A percentile compares a stretch with the other conserved stretches of the same genome.
phyloP scores from a whole-genome alignment of 2,797 vertebrate species.

The Betta splendens region DNA sequence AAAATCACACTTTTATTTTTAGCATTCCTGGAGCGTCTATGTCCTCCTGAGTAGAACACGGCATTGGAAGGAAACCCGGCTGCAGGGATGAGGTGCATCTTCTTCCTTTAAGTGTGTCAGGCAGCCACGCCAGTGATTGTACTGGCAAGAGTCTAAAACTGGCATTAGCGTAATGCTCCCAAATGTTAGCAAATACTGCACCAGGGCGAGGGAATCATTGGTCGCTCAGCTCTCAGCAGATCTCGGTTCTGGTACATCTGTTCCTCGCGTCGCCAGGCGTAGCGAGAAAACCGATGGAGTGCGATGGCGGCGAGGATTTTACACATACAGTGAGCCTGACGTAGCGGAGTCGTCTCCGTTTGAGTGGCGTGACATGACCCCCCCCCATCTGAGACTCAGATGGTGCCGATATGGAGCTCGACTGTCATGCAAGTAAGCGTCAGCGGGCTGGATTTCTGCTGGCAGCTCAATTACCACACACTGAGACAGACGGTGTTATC shows the following conservation, averaged over 20 bases:
- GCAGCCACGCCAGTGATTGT: slow-evolving; percentile 13
- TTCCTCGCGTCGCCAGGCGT: slow-evolving; percentile 35
- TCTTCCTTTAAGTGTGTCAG: slow-evolving; percentile 21
- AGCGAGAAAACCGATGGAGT: slow-evolving; percentile 32
- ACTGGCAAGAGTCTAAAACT: slow-evolving; percentile 16
- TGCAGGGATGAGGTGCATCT: slow-evolving; percentile 13
- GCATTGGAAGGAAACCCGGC: background rate
- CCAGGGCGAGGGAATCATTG: slow-evolving; percentile 28
- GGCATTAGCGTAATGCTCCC: slow-evolving; percentile 13
- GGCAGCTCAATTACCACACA: slow-evolving; percentile 69
- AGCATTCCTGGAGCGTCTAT: background rate
- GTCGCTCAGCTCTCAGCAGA: slow-evolving; percentile 22
- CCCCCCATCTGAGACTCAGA: slow-evolving; percentile 37
- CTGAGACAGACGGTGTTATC: slow-evolving; percentile 51
- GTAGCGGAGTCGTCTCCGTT: slow-evolving; percentile 45
- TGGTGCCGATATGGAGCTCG: slow-evolving; percentile 26
- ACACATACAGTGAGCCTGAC: slow-evolving; percentile 23
- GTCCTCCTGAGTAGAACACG: background rate
- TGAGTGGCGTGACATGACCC: slow-evolving; percentile 57
- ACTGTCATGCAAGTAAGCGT: slow-evolving; percentile 46
- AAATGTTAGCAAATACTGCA: slow-evolving; percentile 31
- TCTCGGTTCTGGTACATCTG: slow-evolving; percentile 32
- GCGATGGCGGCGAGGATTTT: slow-evolving; percentile 35
- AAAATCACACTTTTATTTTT: slow-evolving; percentile 5
- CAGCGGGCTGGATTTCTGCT: slow-evolving; percentile 41